Base-by-base conservation (phyloP, 2,797 vertebrate genomes). In the Geotrypetes seraphini region DNA sequence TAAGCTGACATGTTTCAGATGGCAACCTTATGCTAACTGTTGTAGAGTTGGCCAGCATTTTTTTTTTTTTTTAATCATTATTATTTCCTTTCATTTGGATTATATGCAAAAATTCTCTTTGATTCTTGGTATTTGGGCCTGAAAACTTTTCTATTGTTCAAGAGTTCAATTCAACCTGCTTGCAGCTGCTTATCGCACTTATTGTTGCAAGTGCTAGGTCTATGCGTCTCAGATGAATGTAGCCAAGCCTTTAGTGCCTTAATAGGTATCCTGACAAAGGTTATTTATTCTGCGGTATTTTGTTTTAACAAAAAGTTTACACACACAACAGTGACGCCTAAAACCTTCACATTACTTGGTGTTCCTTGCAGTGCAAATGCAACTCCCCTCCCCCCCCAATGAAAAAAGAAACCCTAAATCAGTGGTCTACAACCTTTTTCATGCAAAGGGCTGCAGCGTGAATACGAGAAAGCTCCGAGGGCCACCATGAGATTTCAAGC, bases 181-280 rank as follows among this genome's bases (percentile, higher is more conserved):
- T 73, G 77, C 85, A 84, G 85, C 87, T 89, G 80, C 73, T 73
- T 76, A 81, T 76, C 81, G 74, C n/a, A 73, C 64, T 61, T 29
- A 74, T 85, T 86, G 83, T 81, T 59, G 77, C 57, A 26, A 63
- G 71, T 22, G 28, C 81, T 83, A 78, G 86, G 87, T 88, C 74
- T 85, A 83, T 57, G 79, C 79, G 65, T 78, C 85, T 81, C 74
- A 53, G 77, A 72, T 74, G 73, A 75, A 83, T 79, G 79, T 78
- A 66, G 74, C 75, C 78, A 73, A 75, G 74, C 84, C 61, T 79
- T 81, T 71, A 73, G 80, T 63, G 78, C 77, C 79, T 81, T 82
- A 81, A 88, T 81, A 85, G 83, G 76, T 85, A 77, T 79, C 68
- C 69, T 81, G 76, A 59, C 73, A 81, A 85, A 89, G 86, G 84